A percentile compares a stretch with the other conserved stretches of the same genome.
These are phyloP conservation scores for Acromyrmex heyeri DNA, from an alignment of 1,140 invertebrate genomes.

Conservation along the genomic window DNA sequence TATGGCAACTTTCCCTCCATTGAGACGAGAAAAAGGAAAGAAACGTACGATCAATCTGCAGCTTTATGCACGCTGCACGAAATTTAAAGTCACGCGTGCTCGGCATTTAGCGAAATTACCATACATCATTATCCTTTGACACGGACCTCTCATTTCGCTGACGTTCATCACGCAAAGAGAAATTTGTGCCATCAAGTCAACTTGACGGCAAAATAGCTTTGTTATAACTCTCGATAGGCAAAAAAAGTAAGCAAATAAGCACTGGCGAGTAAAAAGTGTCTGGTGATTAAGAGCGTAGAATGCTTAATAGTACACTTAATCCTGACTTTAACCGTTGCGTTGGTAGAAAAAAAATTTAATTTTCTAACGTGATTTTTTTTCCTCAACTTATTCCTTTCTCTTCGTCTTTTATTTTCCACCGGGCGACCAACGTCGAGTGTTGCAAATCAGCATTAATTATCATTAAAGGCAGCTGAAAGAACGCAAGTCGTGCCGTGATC, in stretches of 20 bases:
- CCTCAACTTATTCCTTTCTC: not conserved
- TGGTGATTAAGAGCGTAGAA: not conserved
- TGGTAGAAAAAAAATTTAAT: not conserved
- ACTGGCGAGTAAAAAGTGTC: not conserved
- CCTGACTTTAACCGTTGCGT: not conserved
- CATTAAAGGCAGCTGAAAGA: not conserved
- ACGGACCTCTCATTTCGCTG: not conserved
- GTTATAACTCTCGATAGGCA: not conserved
- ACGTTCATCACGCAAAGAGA: constrained; percentile 10
- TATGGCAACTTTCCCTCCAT: not conserved
- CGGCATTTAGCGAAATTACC: constrained; percentile 35
- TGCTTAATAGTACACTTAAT: not conserved
- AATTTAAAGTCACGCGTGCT: constrained; percentile 7
- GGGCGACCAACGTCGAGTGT: not conserved
- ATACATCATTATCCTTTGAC: constrained; percentile 27
- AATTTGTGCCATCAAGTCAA: constrained; percentile 4
- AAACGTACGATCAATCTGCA: not conserved
- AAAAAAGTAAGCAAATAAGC: not conserved
- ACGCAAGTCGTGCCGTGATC: not conserved
- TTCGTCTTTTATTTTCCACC: not conserved
- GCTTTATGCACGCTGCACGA: not conserved
- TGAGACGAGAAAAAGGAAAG: constrained; percentile 10
- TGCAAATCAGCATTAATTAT: constrained; percentile 15
- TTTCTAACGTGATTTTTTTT: not conserved
- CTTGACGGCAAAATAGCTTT: not conserved